Conservation (phyloP, 1,140 invertebrate species). For the Hestina assimilis region DNA sequence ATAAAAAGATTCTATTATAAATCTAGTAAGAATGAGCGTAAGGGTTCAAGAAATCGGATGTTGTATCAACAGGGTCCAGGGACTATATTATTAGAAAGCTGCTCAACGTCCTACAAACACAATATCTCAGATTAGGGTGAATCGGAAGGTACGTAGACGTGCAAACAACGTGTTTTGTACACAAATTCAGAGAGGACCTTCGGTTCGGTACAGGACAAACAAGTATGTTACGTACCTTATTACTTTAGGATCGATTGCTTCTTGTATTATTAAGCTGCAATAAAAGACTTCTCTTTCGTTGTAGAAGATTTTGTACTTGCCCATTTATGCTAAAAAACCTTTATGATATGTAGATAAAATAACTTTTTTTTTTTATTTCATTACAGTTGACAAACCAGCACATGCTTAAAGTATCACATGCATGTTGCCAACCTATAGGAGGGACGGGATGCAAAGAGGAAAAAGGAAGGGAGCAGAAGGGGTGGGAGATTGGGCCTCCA, state of each 20-base stretch:
- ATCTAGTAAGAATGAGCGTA: constrained; percentile 10
- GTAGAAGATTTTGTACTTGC: not conserved
- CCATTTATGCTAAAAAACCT: too few relatives aligned
- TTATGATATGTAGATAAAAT: not conserved
- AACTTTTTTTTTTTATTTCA: not conserved
- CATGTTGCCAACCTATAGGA: too few relatives aligned
- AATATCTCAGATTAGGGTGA: constrained; percentile 58
- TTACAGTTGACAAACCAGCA: not conserved
- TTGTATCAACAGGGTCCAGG: constrained; percentile 29
- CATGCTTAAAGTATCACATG: too few relatives aligned
- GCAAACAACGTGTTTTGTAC: constrained; percentile 52
- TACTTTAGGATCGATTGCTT: constrained; percentile 37
- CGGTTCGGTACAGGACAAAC: constrained; percentile 44
- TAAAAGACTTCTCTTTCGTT: too few relatives aligned
- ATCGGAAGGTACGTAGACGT: constrained; percentile 35
- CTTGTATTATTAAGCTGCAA: constrained; percentile 1
- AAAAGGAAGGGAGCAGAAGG: too few relatives aligned
- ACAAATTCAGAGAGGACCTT: constrained; percentile 40
- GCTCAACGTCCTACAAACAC: constrained; percentile 45
- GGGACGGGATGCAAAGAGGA: too few relatives aligned
- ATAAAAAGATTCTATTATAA: constrained; percentile 16
- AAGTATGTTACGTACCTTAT: constrained; percentile 38
- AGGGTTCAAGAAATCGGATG: constrained; percentile 18
- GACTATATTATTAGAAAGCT: constrained; percentile 44
- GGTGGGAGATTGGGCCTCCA: too few relatives aligned